Base-by-base conservation (phyloP, 2,888 invertebrate genomes). In the Mechanitis mazaeus region DNA sequence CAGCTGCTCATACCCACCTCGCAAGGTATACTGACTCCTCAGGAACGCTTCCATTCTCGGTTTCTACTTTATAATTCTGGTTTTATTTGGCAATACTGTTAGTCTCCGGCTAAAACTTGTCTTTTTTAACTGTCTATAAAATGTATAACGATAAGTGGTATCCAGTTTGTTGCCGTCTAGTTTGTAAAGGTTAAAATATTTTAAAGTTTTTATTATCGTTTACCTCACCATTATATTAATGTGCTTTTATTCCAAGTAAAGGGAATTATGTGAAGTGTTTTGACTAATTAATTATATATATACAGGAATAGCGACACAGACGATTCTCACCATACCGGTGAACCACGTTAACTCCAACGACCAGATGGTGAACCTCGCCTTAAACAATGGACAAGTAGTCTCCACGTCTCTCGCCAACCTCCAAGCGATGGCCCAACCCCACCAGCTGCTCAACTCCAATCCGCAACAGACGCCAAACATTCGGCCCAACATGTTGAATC, bases 1-100 rank as follows among this genome's bases (percentile, higher is more conserved):
- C 98, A 98, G 81, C 92, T 98, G 63, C 93, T 98, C 75, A 98
- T 98, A 89, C 98, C 98, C 58, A 98, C 98, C 60, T 96, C 97
- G 67, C 97, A 97, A 93, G 97, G 97, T 96, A 87, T 42, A 7
- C 0, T 42, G 42, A 42, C 42, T 42, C 1, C 35, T 35, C 35
- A 35, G 35, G 4, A 35, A 1, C 35, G 6, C 35, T 35, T 3
- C 35, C 35, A 35, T 35, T 20, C 20, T 20, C 20, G 20, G 20
- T 20, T 20, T 20, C 20, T 20, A 20, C 20, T 20, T 20, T 20
- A 20, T 20, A 20, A 20, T 20, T 20, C 20, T 20, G 20, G 20
- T 20, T 20, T 20, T 20, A 20, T 20, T 20, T 20, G 20, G 20
- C 20, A 20, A 20, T 20, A 20, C 20, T 28, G 28, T 50, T 28